Conservation (phyloP, 1,140 invertebrate species). For the Dolichoris vasculosae region DNA sequence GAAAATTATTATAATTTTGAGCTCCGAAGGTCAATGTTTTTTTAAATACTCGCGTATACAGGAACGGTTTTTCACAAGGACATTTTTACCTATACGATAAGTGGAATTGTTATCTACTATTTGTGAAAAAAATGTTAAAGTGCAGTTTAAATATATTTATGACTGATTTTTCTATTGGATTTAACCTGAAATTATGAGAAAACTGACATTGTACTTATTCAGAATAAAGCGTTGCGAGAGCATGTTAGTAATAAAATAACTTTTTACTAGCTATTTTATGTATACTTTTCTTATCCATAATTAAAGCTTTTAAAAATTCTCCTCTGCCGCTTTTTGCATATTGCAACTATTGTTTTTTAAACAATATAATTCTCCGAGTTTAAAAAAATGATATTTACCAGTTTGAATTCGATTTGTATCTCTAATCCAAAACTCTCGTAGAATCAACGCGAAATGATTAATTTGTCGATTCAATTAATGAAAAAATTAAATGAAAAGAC, state of each 20-base stretch:
- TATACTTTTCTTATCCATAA: neutral
- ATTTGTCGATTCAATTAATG: constrained; percentile 47
- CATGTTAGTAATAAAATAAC: neutral
- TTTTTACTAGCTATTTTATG: neutral
- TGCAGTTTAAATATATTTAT: neutral
- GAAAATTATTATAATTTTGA: neutral
- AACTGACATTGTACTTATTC: neutral
- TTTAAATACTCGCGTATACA: neutral
- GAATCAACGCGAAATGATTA: constrained; percentile 32
- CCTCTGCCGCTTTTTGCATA: neutral
- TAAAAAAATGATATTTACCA: neutral
- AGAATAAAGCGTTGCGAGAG: neutral
- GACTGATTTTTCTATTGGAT: neutral
- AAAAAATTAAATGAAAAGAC: constrained; percentile 35
- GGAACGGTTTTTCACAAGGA: neutral
- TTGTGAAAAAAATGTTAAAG: neutral
- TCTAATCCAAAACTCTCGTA: neutral
- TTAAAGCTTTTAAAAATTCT: neutral
- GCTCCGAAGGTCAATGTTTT: neutral
- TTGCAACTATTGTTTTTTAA: neutral
- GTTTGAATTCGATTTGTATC: neutral
- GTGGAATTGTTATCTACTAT: neutral
- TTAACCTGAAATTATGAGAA: neutral
- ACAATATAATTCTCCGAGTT: neutral
- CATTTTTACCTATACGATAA: neutral